A percentile compares a stretch with the other conserved stretches of the same genome.
These are phyloP conservation scores for Paratilapia polleni DNA, from an alignment of 2,113 vertebrate genomes.

Conservation along the genomic window DNA sequence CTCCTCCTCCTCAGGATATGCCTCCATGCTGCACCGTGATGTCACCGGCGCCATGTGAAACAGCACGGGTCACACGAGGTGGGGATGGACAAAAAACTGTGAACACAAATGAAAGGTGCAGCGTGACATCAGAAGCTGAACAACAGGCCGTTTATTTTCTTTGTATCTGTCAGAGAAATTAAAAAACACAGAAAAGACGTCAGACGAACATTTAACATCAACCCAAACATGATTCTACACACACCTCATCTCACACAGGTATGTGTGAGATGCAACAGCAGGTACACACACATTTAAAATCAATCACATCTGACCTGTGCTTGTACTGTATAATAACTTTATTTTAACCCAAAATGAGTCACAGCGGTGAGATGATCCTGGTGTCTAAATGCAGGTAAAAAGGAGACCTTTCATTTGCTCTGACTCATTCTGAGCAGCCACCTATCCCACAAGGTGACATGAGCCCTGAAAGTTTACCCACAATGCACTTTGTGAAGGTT, in stretches of 20 bases:
- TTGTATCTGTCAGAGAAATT: neutral
- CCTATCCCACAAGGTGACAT: neutral
- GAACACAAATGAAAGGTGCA: neutral
- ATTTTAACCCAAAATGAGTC: neutral
- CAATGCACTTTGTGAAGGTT: too few relatives aligned
- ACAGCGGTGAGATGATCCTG: neutral
- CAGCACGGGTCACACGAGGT: neutral
- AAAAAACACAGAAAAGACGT: too few relatives aligned
- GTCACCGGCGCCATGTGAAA: neutral
- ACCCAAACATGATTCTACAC: too few relatives aligned
- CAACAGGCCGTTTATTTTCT: neutral
- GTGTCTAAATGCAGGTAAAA: neutral
- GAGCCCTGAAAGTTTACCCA: too few relatives aligned
- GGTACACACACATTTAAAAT: neutral
- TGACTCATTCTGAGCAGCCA: too few relatives aligned
- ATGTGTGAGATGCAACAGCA: neutral
- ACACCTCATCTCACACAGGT: neutral
- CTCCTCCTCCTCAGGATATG: neutral
- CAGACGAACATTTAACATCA: too few relatives aligned
- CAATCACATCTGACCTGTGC: neutral
- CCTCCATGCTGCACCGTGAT: neutral
- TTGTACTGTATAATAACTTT: neutral
- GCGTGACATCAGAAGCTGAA: neutral
- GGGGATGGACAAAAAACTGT: neutral
- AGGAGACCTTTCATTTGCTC: neutral